Evolutionary conservation across 2,113 vertebrate genomes (phyloP), one percentile per base, ranked within the genome.

Genomic region (Eira barbara): DNA sequence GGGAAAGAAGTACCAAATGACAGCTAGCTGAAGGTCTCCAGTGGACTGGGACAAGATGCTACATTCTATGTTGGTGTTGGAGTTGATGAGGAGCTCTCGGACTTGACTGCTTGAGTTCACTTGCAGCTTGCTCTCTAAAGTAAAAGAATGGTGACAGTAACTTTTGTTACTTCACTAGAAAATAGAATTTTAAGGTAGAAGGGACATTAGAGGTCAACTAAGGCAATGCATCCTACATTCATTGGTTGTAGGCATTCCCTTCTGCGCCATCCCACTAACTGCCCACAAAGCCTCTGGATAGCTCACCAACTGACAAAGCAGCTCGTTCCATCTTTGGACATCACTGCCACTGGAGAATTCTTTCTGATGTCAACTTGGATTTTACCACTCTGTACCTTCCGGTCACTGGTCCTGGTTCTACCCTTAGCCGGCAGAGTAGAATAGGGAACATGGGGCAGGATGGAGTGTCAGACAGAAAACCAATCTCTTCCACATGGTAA

Each of bases 1-100:
- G 11, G 96, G 96, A 61, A 97, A 89, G 93, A 98, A 92, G 88
- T 98, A 98, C 99, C 99, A 99, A 42, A 47, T 94, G 52, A 99
- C 3, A 0, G 97, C 83, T 0, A 99, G 31, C 1, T 67, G 96
- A 8, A 98, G 80, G 47, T 97, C 89, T 23, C 97, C 97, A 8
- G 31, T 57, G 49, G 98, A 85, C 69, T 0, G 65, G 57, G 71
- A 96, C 79, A 90, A 0, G 65, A 98, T 42, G 61, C 71, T 97
- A 81, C 98, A 98, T 71, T 98, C 98, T 2, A 98, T 82, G 4
- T 95, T 61, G 12, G 96, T 1, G 3, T 98, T 97, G 49, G 98
- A 95, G 89, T 87, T 31, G 0, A 87, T 15, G 15, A 94, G 57
- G 80, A 97, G 47, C 85, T 98, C 98, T 96, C 97, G 61, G 23